Percentiles rank a stretch among this genome's conserved stretches.
Evolutionary conservation across 2,113 vertebrate genomes (phyloP).

Genomic region (Lophura nycthemera): DNA sequence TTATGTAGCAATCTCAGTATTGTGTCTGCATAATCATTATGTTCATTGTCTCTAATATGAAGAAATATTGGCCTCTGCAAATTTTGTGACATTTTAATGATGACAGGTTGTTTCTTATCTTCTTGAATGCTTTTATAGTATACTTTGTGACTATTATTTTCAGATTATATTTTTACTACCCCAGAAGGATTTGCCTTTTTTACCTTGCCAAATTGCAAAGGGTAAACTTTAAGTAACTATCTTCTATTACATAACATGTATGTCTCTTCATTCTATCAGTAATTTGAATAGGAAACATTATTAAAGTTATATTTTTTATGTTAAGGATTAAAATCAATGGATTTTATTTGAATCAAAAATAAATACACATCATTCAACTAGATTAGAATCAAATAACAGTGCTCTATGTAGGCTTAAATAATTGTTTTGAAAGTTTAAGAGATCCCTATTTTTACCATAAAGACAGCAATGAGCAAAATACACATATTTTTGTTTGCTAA

Average conservation of each 20-base stretch:
- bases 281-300: neutral
- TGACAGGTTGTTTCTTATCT: constrained; percentile 61
- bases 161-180: constrained; percentile 56
- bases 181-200: constrained; percentile 34
- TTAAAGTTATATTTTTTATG: neutral
- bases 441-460: neutral
- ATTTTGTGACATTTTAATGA: constrained; percentile 62
- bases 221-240: constrained; percentile 16
- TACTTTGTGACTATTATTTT: constrained; percentile 53
- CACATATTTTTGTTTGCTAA: neutral
- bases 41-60: constrained; percentile 59
- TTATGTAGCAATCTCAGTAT: constrained; percentile 48
- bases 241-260: neutral
- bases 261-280: neutral
- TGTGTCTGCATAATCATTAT: constrained; percentile 68
- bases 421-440: neutral
- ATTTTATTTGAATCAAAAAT: neutral
- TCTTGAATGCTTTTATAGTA: constrained; percentile 55
- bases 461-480: neutral
- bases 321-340: neutral
- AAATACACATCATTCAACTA: neutral
- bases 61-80: constrained; percentile 66
- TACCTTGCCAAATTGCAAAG: constrained; percentile 48
- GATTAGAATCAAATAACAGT: neutral
- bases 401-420: neutral